phyloP scores from a whole-genome alignment of 2,113 vertebrate species.

The Lichenostomus cassidix region DNA sequence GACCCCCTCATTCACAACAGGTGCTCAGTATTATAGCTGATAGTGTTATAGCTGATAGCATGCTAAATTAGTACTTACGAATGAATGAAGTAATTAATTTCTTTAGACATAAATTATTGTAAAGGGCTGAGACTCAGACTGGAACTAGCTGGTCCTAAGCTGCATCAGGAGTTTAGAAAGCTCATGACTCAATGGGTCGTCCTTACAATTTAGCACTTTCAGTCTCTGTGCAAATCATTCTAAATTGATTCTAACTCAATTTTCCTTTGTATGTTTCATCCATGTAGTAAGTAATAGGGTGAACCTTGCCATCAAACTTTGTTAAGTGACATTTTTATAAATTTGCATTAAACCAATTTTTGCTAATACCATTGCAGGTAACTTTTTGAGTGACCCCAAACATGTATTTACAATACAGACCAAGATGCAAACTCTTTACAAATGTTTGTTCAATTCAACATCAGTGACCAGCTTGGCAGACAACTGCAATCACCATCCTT shows the following conservation, averaged over 20 bases:
- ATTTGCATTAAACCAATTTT: background rate
- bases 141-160: background rate
- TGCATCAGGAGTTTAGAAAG: background rate
- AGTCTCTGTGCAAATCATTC: background rate
- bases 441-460: background rate
- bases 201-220: fast-evolving
- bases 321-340: background rate
- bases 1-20: background rate
- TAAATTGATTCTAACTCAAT: background rate
- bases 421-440: background rate
- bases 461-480: background rate
- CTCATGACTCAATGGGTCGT: background rate
- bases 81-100: background rate
- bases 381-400: background rate
- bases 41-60: no score
- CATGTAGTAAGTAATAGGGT: background rate
- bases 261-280: background rate
- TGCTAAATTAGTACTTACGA: background rate
- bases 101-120: background rate
- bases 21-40: background rate
- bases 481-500: background rate
- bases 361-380: background rate
- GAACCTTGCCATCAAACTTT: background rate
- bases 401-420: background rate
- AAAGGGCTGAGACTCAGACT: background rate